Conservation (phyloP, 1,140 invertebrate species). For the Gonatopus flavifemur region DNA sequence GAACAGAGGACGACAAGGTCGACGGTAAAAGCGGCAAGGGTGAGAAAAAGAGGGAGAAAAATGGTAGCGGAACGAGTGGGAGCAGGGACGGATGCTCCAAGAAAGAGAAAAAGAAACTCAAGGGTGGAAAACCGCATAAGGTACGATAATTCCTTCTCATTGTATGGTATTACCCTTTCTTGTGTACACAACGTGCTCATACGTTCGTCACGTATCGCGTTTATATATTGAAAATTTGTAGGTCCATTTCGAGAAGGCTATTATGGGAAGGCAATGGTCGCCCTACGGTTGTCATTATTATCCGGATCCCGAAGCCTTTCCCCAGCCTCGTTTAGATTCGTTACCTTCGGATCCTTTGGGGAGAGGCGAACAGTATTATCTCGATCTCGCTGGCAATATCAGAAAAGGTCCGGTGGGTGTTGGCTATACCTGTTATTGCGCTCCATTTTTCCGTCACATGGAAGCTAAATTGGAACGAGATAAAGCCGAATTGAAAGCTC, state of each 20-base stretch:
- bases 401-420: conserved; percentile 91
- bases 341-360: conserved; percentile 82
- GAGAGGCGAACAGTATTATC: conserved; percentile 90
- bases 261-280: conserved; percentile 67
- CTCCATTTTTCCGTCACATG: conserved; percentile 82
- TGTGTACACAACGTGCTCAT: too few species aligned
- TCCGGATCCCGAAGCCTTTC: conserved; percentile 79
- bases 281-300: conserved; percentile 90
- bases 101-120: conserved; percentile 54
- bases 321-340: conserved; percentile 80
- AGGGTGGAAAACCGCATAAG: conserved; percentile 46
- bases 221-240: background rate
- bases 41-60: conserved; percentile 50
- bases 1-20: conserved; percentile 7
- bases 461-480: conserved; percentile 83
- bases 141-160: too few species aligned
- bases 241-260: conserved; percentile 52
- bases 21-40: conserved; percentile 23
- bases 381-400: conserved; percentile 95
- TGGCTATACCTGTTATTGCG: conserved; percentile 81
- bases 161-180: too few species aligned
- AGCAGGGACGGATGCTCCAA: conserved; percentile 55
- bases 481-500: conserved; percentile 81
- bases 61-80: conserved; percentile 47
- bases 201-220: too few species aligned